Conservation (phyloP, 2,113 vertebrate genomes). For the Syrmaticus mikado region DNA sequence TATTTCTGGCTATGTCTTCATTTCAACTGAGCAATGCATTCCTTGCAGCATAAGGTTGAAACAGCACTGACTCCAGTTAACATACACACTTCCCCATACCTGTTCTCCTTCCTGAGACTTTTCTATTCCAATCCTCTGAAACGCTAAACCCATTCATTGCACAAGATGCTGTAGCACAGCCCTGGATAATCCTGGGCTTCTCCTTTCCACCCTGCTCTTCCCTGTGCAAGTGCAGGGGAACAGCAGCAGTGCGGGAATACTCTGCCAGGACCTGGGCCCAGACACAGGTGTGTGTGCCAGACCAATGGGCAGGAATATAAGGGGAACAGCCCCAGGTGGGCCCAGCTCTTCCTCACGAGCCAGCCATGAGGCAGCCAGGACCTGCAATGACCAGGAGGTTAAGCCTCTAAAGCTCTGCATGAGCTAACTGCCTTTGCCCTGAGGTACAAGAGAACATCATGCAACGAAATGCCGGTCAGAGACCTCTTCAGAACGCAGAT, state of each 20-base stretch:
- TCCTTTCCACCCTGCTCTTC: background rate
- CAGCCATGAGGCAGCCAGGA: background rate
- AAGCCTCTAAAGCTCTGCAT: background rate
- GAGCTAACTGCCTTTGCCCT: background rate
- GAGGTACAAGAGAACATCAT: background rate
- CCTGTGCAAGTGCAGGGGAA: background rate
- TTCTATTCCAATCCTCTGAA: background rate
- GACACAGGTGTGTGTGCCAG: background rate
- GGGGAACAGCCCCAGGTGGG: background rate
- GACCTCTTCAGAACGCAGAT: background rate
- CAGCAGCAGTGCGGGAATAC: background rate
- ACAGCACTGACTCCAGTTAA: background rate
- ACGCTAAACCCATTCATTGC: background rate
- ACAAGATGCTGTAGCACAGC: background rate
- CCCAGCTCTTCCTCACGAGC: no score
- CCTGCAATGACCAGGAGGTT: background rate
- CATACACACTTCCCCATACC: background rate
- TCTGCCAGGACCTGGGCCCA: background rate
- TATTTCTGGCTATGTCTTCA: background rate
- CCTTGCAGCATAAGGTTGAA: background rate
- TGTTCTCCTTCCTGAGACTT: background rate
- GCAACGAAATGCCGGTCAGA: background rate
- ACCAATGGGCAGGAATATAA: background rate
- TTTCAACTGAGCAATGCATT: background rate
- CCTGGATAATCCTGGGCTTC: background rate